Evolutionary conservation across 2,797 vertebrate species (phyloP).

Genomic region (Sylvia borin): DNA sequence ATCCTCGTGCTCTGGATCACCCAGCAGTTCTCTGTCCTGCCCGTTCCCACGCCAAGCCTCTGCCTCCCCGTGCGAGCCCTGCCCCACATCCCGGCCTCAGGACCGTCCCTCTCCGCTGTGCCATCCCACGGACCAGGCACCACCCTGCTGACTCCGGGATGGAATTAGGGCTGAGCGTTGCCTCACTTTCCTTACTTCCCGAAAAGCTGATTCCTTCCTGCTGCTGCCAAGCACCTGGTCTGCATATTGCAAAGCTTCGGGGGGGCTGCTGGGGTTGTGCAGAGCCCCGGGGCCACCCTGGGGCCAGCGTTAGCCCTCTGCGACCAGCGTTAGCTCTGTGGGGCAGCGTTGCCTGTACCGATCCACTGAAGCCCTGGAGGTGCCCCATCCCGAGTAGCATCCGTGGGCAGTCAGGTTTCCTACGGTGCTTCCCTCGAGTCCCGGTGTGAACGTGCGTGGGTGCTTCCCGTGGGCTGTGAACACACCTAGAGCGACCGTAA

Average conservation of each 20-base stretch:
- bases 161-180: rapidly evolving
- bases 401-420: neutral
- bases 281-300: neutral
- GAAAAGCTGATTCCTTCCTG: neutral
- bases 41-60: rapidly evolving
- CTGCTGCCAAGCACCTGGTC: neutral
- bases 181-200: neutral
- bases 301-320: neutral
- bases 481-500: neutral
- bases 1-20: neutral
- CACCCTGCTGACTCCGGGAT: neutral
- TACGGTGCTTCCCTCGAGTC: constrained; percentile 54
- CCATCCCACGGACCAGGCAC: rapidly evolving
- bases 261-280: neutral
- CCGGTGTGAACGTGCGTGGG: neutral
- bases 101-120: neutral
- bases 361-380: neutral
- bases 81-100: neutral
- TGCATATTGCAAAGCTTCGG: neutral
- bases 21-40: neutral
- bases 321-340: neutral
- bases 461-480: neutral
- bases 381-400: neutral
- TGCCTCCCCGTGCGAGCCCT: neutral
- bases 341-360: neutral